Evolutionary conservation across 2,113 vertebrate species (phyloP).

Genomic region (Hystrix cristata): DNA sequence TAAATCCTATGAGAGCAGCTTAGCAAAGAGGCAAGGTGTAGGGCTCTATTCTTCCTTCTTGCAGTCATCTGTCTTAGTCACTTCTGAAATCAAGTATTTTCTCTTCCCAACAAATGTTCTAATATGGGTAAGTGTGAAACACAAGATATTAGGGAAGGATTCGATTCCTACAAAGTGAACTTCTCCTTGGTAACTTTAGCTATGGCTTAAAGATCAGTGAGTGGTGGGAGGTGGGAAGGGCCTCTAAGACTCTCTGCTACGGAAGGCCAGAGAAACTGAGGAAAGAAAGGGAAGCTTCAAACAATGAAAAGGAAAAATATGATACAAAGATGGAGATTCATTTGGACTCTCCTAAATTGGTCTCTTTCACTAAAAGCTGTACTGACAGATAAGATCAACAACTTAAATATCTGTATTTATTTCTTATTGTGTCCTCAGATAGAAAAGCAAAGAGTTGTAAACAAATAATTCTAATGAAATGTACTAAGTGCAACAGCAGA

Average conservation of each 20-base stretch:
- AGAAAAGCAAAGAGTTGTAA: neutral
- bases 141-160: neutral
- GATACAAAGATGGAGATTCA: neutral
- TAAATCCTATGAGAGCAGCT: conserved; percentile 16
- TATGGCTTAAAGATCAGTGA: neutral
- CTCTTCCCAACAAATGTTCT: neutral
- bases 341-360: neutral
- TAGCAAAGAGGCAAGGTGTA: neutral
- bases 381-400: neutral
- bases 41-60: neutral
- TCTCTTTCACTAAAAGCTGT: conserved; percentile 14
- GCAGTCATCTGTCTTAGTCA: neutral
- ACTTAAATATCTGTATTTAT: neutral
- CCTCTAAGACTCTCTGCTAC: neutral
- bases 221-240: neutral
- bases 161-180: neutral
- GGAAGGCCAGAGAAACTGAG: neutral
- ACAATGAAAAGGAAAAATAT: neutral
- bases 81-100: conserved; percentile 34
- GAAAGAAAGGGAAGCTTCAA: neutral
- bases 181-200: neutral
- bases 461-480: conserved; percentile 47
- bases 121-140: neutral
- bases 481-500: neutral
- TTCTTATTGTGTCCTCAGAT: conserved; percentile 3